Evolutionary conservation across 2,888 invertebrate species (phyloP).

Genomic region (Tromatobia lineatoria): DNA sequence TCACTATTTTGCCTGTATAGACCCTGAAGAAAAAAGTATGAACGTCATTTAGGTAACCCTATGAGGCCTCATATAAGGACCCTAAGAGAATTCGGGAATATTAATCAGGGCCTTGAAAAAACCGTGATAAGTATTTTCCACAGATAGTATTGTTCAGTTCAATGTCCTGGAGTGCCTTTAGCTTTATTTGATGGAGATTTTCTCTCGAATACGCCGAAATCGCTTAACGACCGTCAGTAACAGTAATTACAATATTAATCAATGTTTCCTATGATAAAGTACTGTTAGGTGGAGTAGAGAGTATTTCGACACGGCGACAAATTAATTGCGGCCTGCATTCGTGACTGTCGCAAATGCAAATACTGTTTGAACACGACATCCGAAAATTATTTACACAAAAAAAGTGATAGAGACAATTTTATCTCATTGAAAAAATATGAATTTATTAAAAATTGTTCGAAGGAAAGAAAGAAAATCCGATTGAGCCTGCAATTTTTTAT

Average conservation of each 20-base stretch:
- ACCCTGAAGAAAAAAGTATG: no score
- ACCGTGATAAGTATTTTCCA: not conserved
- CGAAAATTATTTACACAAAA: not conserved
- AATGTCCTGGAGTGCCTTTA: not conserved
- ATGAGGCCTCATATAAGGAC: no score
- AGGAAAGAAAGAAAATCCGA: no score
- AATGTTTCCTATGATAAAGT: conserved; percentile 13
- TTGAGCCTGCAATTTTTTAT: no score
- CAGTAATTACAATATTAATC: conserved; percentile 16
- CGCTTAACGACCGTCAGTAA: conserved; percentile 2
- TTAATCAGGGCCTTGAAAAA: no score
- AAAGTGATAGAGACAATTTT: not conserved
- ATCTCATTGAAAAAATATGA: not conserved
- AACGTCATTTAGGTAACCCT: no score
- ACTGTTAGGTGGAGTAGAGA: not conserved
- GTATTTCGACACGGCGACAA: conserved; percentile 21
- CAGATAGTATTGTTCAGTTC: not conserved
- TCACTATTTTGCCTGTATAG: no score
- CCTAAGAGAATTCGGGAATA: no score
- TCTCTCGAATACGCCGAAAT: not conserved
- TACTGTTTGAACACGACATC: not conserved
- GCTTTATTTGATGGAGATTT: not conserved
- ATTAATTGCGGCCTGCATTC: not conserved
- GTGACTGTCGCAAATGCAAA: not conserved
- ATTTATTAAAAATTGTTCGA: no score